Percentiles rank a stretch among this genome's conserved stretches.
Conservation (phyloP, 2,888 invertebrate species). For the Drosophila paranaensis region DNA sequence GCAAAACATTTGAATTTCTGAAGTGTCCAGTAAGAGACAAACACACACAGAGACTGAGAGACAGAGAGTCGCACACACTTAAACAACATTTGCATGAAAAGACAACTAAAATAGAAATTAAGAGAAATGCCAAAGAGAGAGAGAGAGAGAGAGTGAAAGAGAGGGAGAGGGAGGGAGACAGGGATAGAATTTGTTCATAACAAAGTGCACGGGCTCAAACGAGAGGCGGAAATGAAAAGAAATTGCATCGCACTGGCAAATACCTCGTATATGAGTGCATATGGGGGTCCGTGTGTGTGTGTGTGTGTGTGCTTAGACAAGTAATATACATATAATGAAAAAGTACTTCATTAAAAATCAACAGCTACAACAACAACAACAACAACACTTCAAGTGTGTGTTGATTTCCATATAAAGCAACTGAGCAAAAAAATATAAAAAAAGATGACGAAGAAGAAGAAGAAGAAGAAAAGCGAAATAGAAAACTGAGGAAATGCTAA, state of each 20-base stretch:
- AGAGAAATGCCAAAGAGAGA: constrained; percentile 55
- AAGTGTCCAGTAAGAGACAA: constrained; percentile 55
- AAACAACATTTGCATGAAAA: constrained; percentile 70
- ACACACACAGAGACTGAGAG: constrained; percentile 13
- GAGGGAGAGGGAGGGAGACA: too few species aligned
- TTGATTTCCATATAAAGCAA: constrained; percentile 77
- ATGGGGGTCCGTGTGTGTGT: constrained; percentile 14
- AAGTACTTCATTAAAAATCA: constrained; percentile 81
- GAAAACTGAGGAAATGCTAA: constrained; percentile 71
- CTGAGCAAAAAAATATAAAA: constrained; percentile 53
- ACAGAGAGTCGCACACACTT: constrained; percentile 12
- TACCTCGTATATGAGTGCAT: constrained; percentile 25
- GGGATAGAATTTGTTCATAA: constrained; percentile 37
- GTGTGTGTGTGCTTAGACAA: constrained; percentile 41
- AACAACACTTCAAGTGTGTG: constrained; percentile 65
- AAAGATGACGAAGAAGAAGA: not conserved
- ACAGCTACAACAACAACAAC: constrained; percentile 59
- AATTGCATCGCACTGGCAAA: constrained; percentile 59
- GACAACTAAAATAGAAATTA: constrained; percentile 80
- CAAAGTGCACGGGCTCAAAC: constrained; percentile 70
- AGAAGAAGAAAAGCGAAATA: constrained; percentile 2
- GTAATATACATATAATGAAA: constrained; percentile 74
- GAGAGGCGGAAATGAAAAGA: constrained; percentile 73
- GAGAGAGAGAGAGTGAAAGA: not conserved
- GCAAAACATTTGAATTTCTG: constrained; percentile 51